Evolutionary conservation across 2,797 vertebrate genomes (phyloP), one percentile per base, ranked within the genome.

Genomic region (Uromys caudimaculatus): DNA sequence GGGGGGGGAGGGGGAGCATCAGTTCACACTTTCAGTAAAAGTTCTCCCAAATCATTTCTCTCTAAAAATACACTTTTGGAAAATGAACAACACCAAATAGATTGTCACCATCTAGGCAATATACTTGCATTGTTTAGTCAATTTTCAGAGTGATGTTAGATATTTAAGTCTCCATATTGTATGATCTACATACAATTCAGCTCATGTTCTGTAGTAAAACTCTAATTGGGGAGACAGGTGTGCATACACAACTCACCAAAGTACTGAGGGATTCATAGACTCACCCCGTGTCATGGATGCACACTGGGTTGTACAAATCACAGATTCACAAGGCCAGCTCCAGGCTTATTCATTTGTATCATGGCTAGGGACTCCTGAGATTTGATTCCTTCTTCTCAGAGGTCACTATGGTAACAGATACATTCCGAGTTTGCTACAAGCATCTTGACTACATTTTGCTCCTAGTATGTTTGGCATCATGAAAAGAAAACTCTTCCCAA

Each of bases 401-500:
- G 2, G 5, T 52, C 0, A 5, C 29, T 50, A 69, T 10, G 6
- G 38, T 62, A 64, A 88, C 21, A 54, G 0, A 6, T 89, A 78
- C 17, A 81, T 44, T 24, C 23, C 16, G 73, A 12, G 14, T 89
- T 93, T 90, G 6, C 47, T 77, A 47, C 27, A 29, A 83, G 58
- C 14, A 77, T 69, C 17, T 69, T 81, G 67, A 75, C 58, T 67
- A 75, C 4, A 54, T 92, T 73, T 90, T 50, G 19, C 71, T 88
- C 38, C 64, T 85, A n/a, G 1, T 58, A 27, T 85, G 29, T 60
- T 64, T 54, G 52, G 17, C 12, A 64, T 27, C 16, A n/a, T 75
- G 7, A 23, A 47, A 23, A 32, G 79, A 90, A 76, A 95, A 19
- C 4, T 95, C 19, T 96, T 89, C 56, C 78, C 83, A 76, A 27